phyloP scores from a whole-genome alignment of 2,888 invertebrate species.

The Ophonus ardosiacus region DNA sequence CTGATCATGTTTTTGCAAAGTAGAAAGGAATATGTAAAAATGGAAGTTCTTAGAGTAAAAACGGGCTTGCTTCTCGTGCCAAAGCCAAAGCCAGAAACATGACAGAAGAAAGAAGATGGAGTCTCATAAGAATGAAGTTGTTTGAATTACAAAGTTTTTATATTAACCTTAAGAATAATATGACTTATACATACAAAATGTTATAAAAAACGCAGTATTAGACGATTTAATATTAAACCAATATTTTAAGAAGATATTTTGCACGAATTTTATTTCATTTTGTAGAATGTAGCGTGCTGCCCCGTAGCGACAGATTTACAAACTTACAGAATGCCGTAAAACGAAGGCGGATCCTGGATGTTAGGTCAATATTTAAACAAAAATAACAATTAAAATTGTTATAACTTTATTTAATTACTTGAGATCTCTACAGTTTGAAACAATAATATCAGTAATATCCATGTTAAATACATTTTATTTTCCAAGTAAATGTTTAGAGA shows the following conservation, averaged over 20 bases:
- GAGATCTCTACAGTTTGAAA: constrained; percentile 62
- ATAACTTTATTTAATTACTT: constrained; percentile 57
- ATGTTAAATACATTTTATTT: constrained; percentile 56
- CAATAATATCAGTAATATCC: constrained; percentile 57
- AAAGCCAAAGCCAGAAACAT: background rate
- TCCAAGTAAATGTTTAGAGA: constrained; percentile 46
- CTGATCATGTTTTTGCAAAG: constrained; percentile 31
- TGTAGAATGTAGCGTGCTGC: background rate
- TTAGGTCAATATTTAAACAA: background rate
- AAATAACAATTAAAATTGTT: constrained; percentile 12
- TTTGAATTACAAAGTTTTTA: background rate
- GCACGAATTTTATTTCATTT: background rate
- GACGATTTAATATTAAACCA: background rate
- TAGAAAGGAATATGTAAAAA: constrained; percentile 33
- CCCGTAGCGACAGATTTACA: background rate
- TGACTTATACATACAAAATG: too few relatives aligned
- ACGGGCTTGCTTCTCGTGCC: constrained; percentile 44
- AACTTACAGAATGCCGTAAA: background rate
- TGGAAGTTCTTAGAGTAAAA: constrained; percentile 53
- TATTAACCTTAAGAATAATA: too few relatives aligned
- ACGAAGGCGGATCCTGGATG: background rate
- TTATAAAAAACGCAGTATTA: too few relatives aligned
- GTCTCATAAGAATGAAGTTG: constrained; percentile 13
- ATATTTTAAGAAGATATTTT: background rate
- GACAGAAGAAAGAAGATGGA: constrained; percentile 18